Conservation (phyloP, 2,797 vertebrate species). For the Acipenser transmontanus region DNA sequence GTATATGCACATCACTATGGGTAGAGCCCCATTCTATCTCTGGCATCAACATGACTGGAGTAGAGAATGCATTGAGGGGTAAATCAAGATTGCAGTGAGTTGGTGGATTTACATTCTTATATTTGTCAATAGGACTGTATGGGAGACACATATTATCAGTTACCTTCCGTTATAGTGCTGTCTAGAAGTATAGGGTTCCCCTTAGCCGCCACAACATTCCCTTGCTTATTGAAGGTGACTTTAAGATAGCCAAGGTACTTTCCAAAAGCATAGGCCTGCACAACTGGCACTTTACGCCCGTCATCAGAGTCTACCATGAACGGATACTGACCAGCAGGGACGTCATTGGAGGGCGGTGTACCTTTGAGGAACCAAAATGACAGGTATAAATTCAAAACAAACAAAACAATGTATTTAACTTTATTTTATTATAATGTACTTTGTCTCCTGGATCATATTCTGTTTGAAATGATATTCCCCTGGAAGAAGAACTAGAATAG, state of each 20-base stretch:
- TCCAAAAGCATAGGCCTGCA: conserved; percentile 90
- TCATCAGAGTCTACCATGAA: conserved; percentile 68
- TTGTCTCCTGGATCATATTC: too few species aligned
- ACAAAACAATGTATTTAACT: not conserved
- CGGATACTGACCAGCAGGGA: conserved; percentile 70
- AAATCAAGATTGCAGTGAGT: too few species aligned
- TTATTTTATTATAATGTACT: not conserved
- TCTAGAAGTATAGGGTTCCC: conserved; percentile 87
- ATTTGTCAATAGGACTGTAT: too few species aligned
- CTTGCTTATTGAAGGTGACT: conserved; percentile 70
- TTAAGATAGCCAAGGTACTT: conserved; percentile 84
- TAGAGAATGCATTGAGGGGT: too few species aligned
- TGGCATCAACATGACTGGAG: too few species aligned
- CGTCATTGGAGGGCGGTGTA: conserved; percentile 64
- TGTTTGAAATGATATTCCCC: too few species aligned
- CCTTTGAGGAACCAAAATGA: conserved; percentile 50
- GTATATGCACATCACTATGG: too few species aligned
- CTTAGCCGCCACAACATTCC: conserved; percentile 57
- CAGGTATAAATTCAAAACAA: not conserved
- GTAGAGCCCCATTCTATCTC: too few species aligned
- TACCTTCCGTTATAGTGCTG: conserved; percentile 69
- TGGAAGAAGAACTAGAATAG: too few species aligned
- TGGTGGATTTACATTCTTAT: too few species aligned
- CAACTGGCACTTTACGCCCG: conserved; percentile 74
- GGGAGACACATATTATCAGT: conserved; percentile 9